Percentiles rank a stretch among this genome's conserved stretches.
phyloP scores from a whole-genome alignment of 92 coral and sea anemone species.

The Isaurus tuberculatus region DNA sequence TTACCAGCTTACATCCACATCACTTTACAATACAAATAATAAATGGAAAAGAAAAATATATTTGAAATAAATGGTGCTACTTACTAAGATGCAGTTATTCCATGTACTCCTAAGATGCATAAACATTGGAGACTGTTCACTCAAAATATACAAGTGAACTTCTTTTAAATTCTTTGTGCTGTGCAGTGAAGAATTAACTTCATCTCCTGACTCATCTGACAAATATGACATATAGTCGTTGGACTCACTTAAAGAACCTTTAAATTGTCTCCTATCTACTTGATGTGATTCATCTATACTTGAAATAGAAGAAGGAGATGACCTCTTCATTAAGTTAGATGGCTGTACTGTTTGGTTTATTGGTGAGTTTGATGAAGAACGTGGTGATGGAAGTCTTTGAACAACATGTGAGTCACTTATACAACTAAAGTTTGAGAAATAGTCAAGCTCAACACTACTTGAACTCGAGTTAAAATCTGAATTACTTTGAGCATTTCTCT shows the following conservation, averaged over 20 bases:
- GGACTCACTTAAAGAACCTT: conserved; percentile 52
- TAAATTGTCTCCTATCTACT: not conserved
- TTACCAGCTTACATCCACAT: too few relatives aligned
- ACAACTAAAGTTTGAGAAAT: conserved; percentile 18
- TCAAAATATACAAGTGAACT: conserved; percentile 80
- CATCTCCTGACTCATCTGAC: conserved; percentile 57
- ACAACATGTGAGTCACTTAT: not conserved
- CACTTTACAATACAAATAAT: too few relatives aligned
- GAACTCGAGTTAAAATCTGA: conserved; percentile 82
- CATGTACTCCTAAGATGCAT: conserved; percentile 87
- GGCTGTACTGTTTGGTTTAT: conserved; percentile 1
- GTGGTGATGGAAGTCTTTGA: not conserved
- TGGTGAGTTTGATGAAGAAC: not conserved
- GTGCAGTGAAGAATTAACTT: not conserved
- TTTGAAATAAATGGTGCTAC: conserved; percentile 6
- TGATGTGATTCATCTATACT: not conserved
- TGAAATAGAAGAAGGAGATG: conserved; percentile 10
- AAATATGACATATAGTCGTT: conserved; percentile 25
- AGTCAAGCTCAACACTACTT: conserved; percentile 80
- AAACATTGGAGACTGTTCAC: conserved; percentile 90
- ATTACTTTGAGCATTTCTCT: conserved; percentile 23
- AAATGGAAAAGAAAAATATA: not conserved
- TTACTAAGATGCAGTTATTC: conserved; percentile 95
- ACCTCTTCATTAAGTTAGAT: not conserved
- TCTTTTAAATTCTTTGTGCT: conserved; percentile 25